Percentiles rank a stretch among this genome's conserved stretches.
phyloP scores from a whole-genome alignment of 2,113 vertebrate genomes.

The Pholis gunnellus region DNA sequence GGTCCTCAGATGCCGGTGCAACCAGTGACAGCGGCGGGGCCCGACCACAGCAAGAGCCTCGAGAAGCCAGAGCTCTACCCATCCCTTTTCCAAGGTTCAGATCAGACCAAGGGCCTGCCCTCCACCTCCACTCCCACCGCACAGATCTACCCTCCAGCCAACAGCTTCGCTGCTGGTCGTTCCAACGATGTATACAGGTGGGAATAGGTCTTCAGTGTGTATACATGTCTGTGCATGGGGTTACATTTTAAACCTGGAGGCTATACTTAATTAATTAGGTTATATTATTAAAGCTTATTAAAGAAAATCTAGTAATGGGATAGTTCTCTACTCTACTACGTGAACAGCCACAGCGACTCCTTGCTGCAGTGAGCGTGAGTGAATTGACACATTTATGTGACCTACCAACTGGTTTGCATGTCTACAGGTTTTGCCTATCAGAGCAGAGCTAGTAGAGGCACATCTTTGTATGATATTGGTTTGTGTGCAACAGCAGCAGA shows the following conservation, averaged over 20 bases:
- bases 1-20: conserved; percentile 86
- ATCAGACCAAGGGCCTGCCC: conserved; percentile 89
- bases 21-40: conserved; percentile 82
- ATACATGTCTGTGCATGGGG: not conserved
- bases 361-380: not conserved
- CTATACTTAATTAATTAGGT: not conserved
- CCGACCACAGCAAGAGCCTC: conserved; percentile 87
- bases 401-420: not conserved
- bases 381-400: conserved; percentile 8
- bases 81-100: conserved; percentile 74
- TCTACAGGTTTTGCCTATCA: not conserved
- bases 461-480: not conserved
- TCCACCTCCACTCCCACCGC: conserved; percentile 84
- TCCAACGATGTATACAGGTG: conserved; percentile 90
- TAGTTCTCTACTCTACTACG: not conserved
- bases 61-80: conserved; percentile 87
- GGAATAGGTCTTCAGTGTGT: not conserved
- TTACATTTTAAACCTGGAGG: not conserved
- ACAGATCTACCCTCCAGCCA: conserved; percentile 89
- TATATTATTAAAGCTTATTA: not conserved
- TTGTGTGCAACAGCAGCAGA: not conserved
- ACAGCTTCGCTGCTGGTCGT: conserved; percentile 83
- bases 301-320: not conserved
- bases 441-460: not conserved
- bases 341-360: too few species aligned